phyloP scores from a whole-genome alignment of 30 jellyfish, hydroid and myxozoan genomes.

The Chrysaora quinquecirrha region DNA sequence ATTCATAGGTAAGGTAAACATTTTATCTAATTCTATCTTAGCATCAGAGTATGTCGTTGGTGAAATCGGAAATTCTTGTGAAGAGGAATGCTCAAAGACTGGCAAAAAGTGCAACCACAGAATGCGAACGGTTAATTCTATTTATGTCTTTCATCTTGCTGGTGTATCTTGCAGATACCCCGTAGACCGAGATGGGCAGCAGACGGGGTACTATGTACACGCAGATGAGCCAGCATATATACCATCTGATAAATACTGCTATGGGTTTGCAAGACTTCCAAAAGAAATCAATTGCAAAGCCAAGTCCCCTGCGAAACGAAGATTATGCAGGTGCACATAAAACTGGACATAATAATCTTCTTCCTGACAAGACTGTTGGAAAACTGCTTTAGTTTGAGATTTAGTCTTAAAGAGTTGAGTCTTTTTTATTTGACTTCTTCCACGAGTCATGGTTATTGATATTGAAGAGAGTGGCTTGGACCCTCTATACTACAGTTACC shows the following conservation, averaged over 20 bases:
- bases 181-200: neutral
- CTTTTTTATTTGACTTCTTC: too few species aligned
- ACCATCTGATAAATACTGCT: constrained; percentile 1
- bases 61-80: constrained; percentile 14
- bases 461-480: too few species aligned
- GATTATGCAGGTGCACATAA: constrained; percentile 27
- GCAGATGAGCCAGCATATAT: constrained; percentile 20
- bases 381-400: too few species aligned
- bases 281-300: neutral
- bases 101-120: constrained; percentile 29
- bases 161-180: constrained; percentile 52
- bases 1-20: too few species aligned
- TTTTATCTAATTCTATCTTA: too few species aligned
- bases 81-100: neutral
- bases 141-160: constrained; percentile 22
- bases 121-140: constrained; percentile 28
- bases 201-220: neutral
- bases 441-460: too few species aligned
- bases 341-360: too few species aligned
- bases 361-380: too few species aligned
- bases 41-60: constrained; percentile 23
- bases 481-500: too few species aligned
- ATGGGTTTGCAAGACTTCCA: constrained; percentile 28
- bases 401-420: too few species aligned
- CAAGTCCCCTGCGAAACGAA: neutral